Conservation (phyloP, 2,888 invertebrate species). For the Lathronympha strigana region DNA sequence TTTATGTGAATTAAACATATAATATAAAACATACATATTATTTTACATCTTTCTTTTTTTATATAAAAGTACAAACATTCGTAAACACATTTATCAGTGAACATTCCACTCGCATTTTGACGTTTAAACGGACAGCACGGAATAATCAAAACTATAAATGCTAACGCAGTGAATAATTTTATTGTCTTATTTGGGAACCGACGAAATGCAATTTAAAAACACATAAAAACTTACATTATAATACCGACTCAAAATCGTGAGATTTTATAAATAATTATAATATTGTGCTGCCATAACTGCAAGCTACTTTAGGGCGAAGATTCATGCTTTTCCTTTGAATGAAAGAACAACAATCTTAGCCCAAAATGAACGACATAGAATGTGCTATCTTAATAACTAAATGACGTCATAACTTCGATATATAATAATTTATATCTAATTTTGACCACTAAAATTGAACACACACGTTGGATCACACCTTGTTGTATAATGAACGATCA, state of each 20-base stretch:
- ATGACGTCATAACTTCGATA: slow-evolving; percentile 12
- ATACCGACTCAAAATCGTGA: slow-evolving; percentile 18
- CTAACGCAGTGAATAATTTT: slow-evolving; percentile 61
- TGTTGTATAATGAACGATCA: slow-evolving; percentile 12
- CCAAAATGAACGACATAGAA: background rate
- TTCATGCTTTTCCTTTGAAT: background rate
- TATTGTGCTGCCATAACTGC: slow-evolving; percentile 24
- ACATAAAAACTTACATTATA: slow-evolving; percentile 12
- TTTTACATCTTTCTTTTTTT: slow-evolving; percentile 59
- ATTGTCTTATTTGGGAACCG: slow-evolving; percentile 55
- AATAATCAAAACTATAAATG: slow-evolving; percentile 66
- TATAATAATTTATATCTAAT: slow-evolving; percentile 5
- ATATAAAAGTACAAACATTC: slow-evolving; percentile 82
- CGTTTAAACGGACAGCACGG: slow-evolving; percentile 42
- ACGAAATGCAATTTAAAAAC: slow-evolving; percentile 44
- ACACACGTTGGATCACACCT: slow-evolving; percentile 14
- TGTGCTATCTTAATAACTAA: slow-evolving; percentile 11
- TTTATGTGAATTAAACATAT: slow-evolving; percentile 66
- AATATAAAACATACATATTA: slow-evolving; percentile 66
- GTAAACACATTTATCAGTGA: slow-evolving; percentile 54
- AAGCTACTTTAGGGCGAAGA: background rate
- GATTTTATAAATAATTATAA: slow-evolving; percentile 24
- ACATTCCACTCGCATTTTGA: slow-evolving; percentile 51
- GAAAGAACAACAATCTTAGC: background rate
- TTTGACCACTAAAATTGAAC: slow-evolving; percentile 6